These are phyloP conservation scores for Pristionchus fissidentatus DNA, from an alignment of 2,888 invertebrate species.

Conservation along the genomic window DNA sequence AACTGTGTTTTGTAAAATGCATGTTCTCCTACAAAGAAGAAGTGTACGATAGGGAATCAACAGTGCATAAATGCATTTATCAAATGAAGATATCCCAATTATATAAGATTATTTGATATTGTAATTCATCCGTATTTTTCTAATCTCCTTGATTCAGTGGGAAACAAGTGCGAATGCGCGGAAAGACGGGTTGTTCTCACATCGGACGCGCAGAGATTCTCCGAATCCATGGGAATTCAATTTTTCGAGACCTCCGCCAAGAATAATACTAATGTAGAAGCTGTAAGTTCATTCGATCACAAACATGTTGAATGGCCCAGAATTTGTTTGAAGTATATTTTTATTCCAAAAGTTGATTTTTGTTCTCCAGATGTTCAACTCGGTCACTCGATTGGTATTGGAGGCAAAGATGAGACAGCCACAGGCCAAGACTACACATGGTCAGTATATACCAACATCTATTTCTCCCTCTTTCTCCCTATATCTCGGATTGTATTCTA, in stretches of 20 bases:
- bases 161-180: slow-evolving; percentile 95
- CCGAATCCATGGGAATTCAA: slow-evolving; percentile 95
- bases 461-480: not conserved
- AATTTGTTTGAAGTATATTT: not conserved
- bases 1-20: no score
- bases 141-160: slow-evolving; percentile 80
- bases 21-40: no score
- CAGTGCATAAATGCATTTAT: no score
- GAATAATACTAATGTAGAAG: slow-evolving; percentile 98
- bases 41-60: no score
- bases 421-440: slow-evolving; percentile 28
- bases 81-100: no score
- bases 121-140: no score
- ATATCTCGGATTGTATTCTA: not conserved
- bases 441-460: slow-evolving; percentile 43
- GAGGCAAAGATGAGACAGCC: slow-evolving; percentile 82
- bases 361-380: slow-evolving; percentile 83
- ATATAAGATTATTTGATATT: no score
- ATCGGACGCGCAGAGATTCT: slow-evolving; percentile 96
- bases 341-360: not conserved
- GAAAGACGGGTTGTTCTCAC: slow-evolving; percentile 95
- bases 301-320: not conserved
- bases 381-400: slow-evolving; percentile 86
- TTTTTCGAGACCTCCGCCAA: slow-evolving; percentile 99
- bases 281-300: slow-evolving; percentile 82